A percentile compares a stretch with the other conserved stretches of the same genome.
phyloP scores from a whole-genome alignment of 2,888 invertebrate species.

The Gastracanthus pulcherrimus region DNA sequence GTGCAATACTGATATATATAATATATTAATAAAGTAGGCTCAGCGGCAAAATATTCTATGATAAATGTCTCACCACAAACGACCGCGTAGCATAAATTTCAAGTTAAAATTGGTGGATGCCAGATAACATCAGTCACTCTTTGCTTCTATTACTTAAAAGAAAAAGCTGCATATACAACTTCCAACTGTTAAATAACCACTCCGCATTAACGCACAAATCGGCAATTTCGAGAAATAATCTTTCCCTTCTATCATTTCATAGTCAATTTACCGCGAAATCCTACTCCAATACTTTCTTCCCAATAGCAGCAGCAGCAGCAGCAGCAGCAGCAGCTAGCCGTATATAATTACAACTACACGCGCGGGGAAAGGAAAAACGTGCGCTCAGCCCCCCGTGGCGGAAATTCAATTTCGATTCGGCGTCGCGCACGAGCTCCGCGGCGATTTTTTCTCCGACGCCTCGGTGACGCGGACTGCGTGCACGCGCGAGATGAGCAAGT shows the following conservation, averaged over 20 bases:
- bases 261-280: slow-evolving; percentile 10
- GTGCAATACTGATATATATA: no score
- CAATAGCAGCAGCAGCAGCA: not conserved
- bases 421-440: slow-evolving; percentile 12
- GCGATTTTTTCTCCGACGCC: slow-evolving; percentile 6
- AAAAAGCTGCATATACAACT: no score
- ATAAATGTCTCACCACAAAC: no score
- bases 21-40: no score
- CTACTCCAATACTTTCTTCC: not conserved
- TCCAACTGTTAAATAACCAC: not conserved
- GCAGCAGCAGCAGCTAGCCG: not conserved
- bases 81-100: no score
- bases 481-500: no score
- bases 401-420: slow-evolving; percentile 36
- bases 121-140: no score
- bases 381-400: not conserved
- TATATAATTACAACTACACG: slow-evolving; percentile 11
- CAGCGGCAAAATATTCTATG: no score
- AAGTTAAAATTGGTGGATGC: no score
- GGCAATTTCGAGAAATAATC: not conserved
- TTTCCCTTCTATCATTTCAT: slow-evolving; percentile 2
- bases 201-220: not conserved
- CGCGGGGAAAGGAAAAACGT: not conserved
- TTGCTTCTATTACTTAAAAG: no score
- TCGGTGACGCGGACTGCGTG: no score